Percentiles rank a stretch among this genome's conserved stretches.
phyloP scores from a whole-genome alignment of 2,888 invertebrate genomes.

The Pegoplata infirma region DNA sequence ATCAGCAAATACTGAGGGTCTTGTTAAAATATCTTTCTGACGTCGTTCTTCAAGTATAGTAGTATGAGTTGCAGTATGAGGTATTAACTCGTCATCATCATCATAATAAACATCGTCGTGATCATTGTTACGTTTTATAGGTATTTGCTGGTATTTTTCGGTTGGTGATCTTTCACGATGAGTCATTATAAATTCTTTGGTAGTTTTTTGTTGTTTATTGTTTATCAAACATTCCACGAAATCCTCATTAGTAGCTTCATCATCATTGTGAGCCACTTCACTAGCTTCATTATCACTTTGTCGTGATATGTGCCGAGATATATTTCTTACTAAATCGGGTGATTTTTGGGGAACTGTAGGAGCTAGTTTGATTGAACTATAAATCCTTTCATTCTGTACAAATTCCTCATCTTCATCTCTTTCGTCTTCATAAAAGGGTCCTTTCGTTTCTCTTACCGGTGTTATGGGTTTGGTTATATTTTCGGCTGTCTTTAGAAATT shows the following conservation, averaged over 20 bases:
- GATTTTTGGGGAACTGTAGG: constrained; percentile 77
- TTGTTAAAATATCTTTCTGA: constrained; percentile 79
- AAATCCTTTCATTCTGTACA: constrained; percentile 80
- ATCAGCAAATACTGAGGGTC: constrained; percentile 77
- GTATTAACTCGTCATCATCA: constrained; percentile 64
- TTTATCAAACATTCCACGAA: constrained; percentile 42
- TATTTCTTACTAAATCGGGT: constrained; percentile 79
- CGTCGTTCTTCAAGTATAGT: constrained; percentile 71
- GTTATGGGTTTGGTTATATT: constrained; percentile 77
- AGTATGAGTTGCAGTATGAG: constrained; percentile 69
- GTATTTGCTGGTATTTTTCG: constrained; percentile 47
- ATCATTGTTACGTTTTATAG: background rate
- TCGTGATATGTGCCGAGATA: constrained; percentile 74
- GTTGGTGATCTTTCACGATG: constrained; percentile 45
- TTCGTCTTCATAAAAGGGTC: constrained; percentile 79
- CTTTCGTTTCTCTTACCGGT: constrained; percentile 73
- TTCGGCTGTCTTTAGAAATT: constrained; percentile 83
- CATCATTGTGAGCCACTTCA: constrained; percentile 67
- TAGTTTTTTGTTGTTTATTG: constrained; percentile 5
- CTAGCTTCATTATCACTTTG: constrained; percentile 68
- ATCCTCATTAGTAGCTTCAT: constrained; percentile 55
- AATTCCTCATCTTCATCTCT: constrained; percentile 81
- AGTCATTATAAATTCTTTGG: constrained; percentile 51
- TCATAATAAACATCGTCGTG: constrained; percentile 36
- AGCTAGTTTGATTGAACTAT: constrained; percentile 81